These are phyloP conservation scores for Apostichopus californicus DNA, from an alignment of 35 echinoderm and acorn worm genomes.

Conservation along the genomic window DNA sequence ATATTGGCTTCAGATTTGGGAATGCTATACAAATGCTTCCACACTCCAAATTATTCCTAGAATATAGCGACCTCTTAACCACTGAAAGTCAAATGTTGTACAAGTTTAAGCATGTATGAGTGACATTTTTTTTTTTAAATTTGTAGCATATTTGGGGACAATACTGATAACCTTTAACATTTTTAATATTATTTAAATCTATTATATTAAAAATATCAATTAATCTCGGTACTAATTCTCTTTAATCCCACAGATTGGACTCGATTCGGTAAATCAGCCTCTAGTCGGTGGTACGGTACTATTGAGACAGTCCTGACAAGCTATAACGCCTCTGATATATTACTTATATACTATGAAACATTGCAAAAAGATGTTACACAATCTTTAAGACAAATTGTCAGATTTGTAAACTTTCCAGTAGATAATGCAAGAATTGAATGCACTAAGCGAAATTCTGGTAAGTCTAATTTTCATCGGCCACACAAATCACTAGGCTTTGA, in stretches of 20 bases:
- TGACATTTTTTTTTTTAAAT: too few relatives aligned
- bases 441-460: neutral
- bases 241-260: constrained; percentile 19
- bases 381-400: constrained; percentile 15
- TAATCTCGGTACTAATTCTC: neutral
- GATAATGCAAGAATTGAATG: constrained; percentile 23
- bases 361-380: neutral
- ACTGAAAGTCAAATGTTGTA: too few relatives aligned
- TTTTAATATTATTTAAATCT: too few relatives aligned
- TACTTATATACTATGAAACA: constrained; percentile 20
- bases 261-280: neutral
- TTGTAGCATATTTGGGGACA: too few relatives aligned
- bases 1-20: too few relatives aligned
- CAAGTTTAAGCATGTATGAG: too few relatives aligned
- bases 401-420: constrained; percentile 5
- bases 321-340: neutral
- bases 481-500: constrained; percentile 16
- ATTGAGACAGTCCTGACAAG: neutral
- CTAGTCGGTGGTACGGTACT: neutral
- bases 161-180: too few relatives aligned
- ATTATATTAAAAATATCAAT: too few relatives aligned
- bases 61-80: too few relatives aligned
- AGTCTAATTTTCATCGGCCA: constrained; percentile 18
- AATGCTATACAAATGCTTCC: too few relatives aligned
- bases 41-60: too few relatives aligned